Evolutionary conservation across 2,797 vertebrate species (phyloP), one percentile per base, ranked within the genome.

Genomic region (Kryptolebias ocellatus): DNA sequence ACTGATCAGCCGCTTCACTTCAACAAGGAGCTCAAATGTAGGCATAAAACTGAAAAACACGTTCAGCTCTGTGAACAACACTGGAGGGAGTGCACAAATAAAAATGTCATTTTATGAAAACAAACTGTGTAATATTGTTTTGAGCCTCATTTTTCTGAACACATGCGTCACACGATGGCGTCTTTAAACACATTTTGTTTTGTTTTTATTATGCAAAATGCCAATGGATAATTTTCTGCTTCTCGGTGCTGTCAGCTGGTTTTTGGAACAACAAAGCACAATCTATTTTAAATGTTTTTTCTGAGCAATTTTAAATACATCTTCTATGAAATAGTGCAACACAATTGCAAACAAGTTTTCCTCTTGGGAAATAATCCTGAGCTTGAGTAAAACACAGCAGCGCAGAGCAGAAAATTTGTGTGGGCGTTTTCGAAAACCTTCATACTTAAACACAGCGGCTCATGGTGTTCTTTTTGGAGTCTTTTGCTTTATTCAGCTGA

Each of bases 321-420:
- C 46, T 15, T 47, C 34, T 42, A 29, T 62, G 57, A 79, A 80
- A 76, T 18, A 18, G 12, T 17, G 28, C 31, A 47, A 7, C 42
- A 29, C 17, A 46, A 17, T 24, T 28, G 27, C 16, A 53, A n/a
- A 31, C 27, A 17, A 31, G 28, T 28, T 15, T 28, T 31, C 28
- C 16, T 14, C 28, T 46, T 28, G 50, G 20, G 39, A 49, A 77
- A 74, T 66, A 66, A 74, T 72, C 67, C n/a, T 20, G 28, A 68
- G 70, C 34, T 53, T 77, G 55, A 76, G 74, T 70, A 73, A 83
- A 79, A 79, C 67, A 72, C 67, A 72, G 39, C 39, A 42, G 11
- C 4, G 39, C 39, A 42, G 39, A 12, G 39, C 47, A 52, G 34
- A 65, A 59, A 10, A 56, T 59, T 1, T 17, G 15, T 6, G 27